These are phyloP conservation scores for Carollia perspicillata DNA, from an alignment of 2,113 vertebrate genomes.

Conservation along the genomic window DNA sequence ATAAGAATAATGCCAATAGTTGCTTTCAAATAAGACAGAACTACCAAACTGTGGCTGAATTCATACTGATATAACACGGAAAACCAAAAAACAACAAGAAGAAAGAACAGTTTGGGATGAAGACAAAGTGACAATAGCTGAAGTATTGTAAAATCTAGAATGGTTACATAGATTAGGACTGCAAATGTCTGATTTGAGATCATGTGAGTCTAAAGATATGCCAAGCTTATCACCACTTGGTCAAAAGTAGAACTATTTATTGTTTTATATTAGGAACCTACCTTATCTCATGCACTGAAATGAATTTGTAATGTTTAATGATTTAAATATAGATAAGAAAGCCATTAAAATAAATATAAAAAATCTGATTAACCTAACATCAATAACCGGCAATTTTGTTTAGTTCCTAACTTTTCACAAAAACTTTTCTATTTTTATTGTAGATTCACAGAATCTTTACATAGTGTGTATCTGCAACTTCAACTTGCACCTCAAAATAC, in stretches of 20 bases:
- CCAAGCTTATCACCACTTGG: not conserved
- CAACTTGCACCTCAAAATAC: not conserved
- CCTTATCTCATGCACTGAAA: not conserved
- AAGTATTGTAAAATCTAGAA: not conserved
- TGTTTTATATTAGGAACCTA: not conserved
- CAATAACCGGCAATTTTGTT: not conserved
- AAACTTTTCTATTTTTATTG: not conserved
- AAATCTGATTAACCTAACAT: not conserved
- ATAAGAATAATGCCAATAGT: not conserved
- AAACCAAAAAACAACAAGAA: not conserved
- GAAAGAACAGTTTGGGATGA: not conserved
- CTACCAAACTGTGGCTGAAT: not conserved
- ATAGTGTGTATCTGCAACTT: not conserved
- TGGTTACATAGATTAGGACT: not conserved
- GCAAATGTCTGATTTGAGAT: not conserved
- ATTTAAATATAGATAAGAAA: not conserved
- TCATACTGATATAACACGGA: not conserved
- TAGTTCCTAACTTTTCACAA: not conserved
- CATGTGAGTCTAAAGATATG: not conserved
- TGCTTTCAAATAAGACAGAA: slow-evolving; percentile 15
- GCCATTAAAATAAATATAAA: not conserved
- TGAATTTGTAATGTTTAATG: not conserved
- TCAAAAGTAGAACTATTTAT: not conserved
- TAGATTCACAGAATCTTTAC: not conserved
- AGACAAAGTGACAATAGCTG: not conserved